Evolutionary conservation across 2,113 vertebrate species (phyloP), one percentile per base, ranked within the genome.

Genomic region (Ovis aries): DNA sequence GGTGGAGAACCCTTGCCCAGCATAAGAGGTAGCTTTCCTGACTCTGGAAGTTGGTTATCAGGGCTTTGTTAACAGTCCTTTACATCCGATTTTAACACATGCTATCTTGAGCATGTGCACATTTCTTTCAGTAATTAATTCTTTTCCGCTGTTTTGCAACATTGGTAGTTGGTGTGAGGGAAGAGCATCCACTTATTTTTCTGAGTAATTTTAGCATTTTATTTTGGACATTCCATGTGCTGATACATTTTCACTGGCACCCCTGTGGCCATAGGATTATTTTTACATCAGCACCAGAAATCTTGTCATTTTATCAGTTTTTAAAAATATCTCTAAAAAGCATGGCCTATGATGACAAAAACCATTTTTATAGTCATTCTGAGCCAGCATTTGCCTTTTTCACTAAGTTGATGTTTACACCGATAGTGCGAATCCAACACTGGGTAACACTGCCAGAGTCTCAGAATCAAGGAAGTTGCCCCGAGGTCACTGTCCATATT

Each of bases 121-220:
- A 29, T 27, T 9, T 62, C 71, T 80, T 53, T 52, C 1, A 74
- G 52, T 74, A 5, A 53, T 31, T 74, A 6, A 53, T 31, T 33
- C 88, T 29, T 82, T 55, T 10, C 27, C 19, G 43, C 50, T 0
- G 0, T 60, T 90, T 74, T 90, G 43, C 12, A 62, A 11, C 31
- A 45, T 45, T 96, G 10, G 10, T 91, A 86, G 62, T 59, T 52
- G 40, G 5, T 67, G 15, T 84, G 59, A 88, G n/a, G 31, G 78
- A 48, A 60, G 52, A 88, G 50, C 78, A 67, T 89, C 53, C 48
- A 40, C 29, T 80, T 95, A 40, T 11, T 90, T 91, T 96, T 93
- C 84, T 81, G 40, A 91, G 25, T 74, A 67, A 57, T 89, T 62
- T 92, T 43, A 88, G 8, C 81, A 64, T 45, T 91, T 92, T 92